Base-by-base conservation (phyloP, 2,888 invertebrate genomes). In the Lamellibrachia columna region DNA sequence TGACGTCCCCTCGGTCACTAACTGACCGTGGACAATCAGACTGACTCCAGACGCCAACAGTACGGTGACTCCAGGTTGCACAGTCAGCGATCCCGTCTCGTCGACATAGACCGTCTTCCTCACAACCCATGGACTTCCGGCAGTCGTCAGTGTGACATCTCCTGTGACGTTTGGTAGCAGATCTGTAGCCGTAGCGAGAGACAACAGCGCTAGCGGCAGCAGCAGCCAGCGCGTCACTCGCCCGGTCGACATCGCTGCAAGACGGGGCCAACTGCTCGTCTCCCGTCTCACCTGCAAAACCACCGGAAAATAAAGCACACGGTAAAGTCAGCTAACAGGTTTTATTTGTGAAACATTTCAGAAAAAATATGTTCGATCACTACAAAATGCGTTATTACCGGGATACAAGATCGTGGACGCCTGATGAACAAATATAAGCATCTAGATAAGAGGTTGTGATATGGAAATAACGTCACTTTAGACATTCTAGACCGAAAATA, bases 71-170 rank as follows among this genome's bases (percentile, higher is more conserved):
- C 75, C 75, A 75, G 75, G 75, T 6, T 75, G 22, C 22, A 75
- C 75, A n/a, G 22, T 75, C 22, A 75, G 75, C 0, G 75, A 15
- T 2, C 75, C 3, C 2, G 22, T 75, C 22, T 75, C 75, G 22
- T 75, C n/a, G 75, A 75, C 75, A n/a, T 75, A 75, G 22, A 75
- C 75, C 75, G 75, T 75, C 75, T 75, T n/a, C 75, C n/a, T 75
- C 75, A 75, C 75, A 15, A 75, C 75, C 75, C 75, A 75, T n/a
- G 75, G 75, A 75, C 75, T 75, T 75, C 75, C 75, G 22, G 22
- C 75, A 4, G 75, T 75, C 75, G 75, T 75, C 75, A 75, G 75
- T 22, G 75, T 75, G 22, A 75, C 75, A 22, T 75, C 75, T 75
- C 75, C 75, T 6, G 75, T 75, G 75, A 75, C 22, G 22, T 75